Conservation (phyloP, 2,113 vertebrate genomes). For the Coregonus clupeaformis region DNA sequence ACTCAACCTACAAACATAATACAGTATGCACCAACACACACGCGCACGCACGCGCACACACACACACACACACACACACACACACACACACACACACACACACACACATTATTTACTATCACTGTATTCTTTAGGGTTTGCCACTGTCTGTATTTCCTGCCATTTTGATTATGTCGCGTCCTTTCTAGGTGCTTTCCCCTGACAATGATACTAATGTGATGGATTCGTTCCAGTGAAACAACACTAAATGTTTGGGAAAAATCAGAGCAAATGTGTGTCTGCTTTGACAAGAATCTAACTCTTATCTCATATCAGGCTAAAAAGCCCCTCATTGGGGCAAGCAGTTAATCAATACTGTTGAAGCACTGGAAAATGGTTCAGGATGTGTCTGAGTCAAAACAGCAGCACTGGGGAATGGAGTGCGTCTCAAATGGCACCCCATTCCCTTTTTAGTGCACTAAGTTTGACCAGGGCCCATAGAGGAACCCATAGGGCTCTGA, state of each 20-base stretch:
- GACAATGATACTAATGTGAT: conserved; percentile 26
- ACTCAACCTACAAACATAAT: neutral
- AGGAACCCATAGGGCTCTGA: too few relatives aligned
- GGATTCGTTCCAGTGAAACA: conserved; percentile 27
- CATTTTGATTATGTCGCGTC: conserved; percentile 22
- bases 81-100: too few relatives aligned
- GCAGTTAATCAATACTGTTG: conserved; percentile 57
- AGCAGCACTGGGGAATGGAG: conserved; percentile 24
- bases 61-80: too few relatives aligned
- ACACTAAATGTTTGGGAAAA: conserved; percentile 23
- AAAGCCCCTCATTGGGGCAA: conserved; percentile 46
- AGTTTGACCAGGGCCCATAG: too few relatives aligned
- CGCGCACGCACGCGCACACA: too few relatives aligned
- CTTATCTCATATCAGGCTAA: conserved; percentile 25
- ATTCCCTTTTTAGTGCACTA: too few relatives aligned
- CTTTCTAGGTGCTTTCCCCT: conserved; percentile 18
- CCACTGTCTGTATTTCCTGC: conserved; percentile 12
- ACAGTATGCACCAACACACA: neutral
- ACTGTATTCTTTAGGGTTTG: conserved; percentile 2
- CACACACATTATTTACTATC: neutral
- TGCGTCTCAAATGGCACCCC: too few relatives aligned
- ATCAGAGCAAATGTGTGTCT: conserved; percentile 35
- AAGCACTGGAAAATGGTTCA: conserved; percentile 59
- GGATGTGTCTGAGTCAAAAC: conserved; percentile 45
- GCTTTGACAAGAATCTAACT: conserved; percentile 35